phyloP scores from a whole-genome alignment of 2,888 invertebrate genomes.

The Xestoiulus laeticollis region DNA sequence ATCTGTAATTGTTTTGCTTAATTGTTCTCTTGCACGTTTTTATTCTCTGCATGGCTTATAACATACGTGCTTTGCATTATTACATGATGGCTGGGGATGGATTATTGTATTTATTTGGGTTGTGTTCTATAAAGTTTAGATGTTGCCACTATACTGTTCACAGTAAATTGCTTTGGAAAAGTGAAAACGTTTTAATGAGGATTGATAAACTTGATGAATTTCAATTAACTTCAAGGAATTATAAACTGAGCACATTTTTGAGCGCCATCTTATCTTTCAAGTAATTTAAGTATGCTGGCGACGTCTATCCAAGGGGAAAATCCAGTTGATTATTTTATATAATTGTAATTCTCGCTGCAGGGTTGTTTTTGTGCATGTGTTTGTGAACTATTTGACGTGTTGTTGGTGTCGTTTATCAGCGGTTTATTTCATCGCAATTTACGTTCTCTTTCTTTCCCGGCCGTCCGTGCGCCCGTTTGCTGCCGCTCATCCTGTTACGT shows the following conservation, averaged over 20 bases:
- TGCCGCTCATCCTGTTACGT: slow-evolving; percentile 42
- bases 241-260: background rate
- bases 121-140: background rate
- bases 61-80: background rate
- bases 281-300: background rate
- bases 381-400: background rate
- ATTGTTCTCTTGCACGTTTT: background rate
- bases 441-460: slow-evolving; percentile 48
- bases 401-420: background rate
- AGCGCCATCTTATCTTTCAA: background rate
- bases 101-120: background rate
- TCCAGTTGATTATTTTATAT: background rate
- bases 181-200: too few species aligned
- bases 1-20: background rate
- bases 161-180: background rate
- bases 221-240: too few species aligned
- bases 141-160: background rate
- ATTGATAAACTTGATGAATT: too few species aligned
- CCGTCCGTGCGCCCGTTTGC: slow-evolving; percentile 49
- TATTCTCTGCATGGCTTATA: background rate
- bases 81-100: background rate
- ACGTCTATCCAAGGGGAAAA: background rate
- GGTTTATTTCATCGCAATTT: slow-evolving; percentile 30
- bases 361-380: background rate
- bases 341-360: background rate